These are phyloP conservation scores for Papilio aristodemus DNA, from an alignment of 1,140 invertebrate genomes.

Conservation along the genomic window DNA sequence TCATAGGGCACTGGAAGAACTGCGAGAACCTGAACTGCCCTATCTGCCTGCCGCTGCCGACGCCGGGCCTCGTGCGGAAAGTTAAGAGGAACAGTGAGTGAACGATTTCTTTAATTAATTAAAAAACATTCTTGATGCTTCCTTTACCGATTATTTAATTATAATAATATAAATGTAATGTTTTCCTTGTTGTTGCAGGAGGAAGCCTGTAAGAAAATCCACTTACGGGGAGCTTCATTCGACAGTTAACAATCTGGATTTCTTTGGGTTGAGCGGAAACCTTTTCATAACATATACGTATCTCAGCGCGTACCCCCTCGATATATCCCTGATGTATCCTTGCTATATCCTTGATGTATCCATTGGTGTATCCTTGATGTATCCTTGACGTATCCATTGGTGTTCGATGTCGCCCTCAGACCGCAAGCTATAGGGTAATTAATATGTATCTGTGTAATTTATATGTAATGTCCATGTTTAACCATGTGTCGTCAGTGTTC, in stretches of 20 bases:
- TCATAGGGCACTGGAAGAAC: constrained; percentile 99
- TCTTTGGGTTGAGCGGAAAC: not conserved
- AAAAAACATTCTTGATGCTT: too few species aligned
- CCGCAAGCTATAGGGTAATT: not conserved
- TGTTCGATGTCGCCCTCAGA: not conserved
- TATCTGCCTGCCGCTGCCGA: constrained; percentile 94
- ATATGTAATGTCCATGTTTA: not conserved
- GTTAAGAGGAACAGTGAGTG: not conserved
- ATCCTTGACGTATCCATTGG: not conserved
- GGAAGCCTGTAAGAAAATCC: not conserved
- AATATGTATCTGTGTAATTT: not conserved
- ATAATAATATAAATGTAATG: too few species aligned
- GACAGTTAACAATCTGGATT: not conserved
- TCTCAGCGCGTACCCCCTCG: too few species aligned
- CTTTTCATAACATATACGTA: too few species aligned
- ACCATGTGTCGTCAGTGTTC: not conserved
- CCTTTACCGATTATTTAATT: too few species aligned
- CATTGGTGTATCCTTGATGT: too few species aligned
- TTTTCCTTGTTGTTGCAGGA: not conserved
- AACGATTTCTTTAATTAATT: too few species aligned
- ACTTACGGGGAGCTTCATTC: not conserved
- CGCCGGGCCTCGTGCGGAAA: constrained; percentile 9
- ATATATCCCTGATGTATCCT: too few species aligned
- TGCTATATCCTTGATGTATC: too few species aligned
- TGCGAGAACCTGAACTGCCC: constrained; percentile 97